Conservation (phyloP, 2,888 invertebrate species). For the Dasysyrphus tricinctus region DNA sequence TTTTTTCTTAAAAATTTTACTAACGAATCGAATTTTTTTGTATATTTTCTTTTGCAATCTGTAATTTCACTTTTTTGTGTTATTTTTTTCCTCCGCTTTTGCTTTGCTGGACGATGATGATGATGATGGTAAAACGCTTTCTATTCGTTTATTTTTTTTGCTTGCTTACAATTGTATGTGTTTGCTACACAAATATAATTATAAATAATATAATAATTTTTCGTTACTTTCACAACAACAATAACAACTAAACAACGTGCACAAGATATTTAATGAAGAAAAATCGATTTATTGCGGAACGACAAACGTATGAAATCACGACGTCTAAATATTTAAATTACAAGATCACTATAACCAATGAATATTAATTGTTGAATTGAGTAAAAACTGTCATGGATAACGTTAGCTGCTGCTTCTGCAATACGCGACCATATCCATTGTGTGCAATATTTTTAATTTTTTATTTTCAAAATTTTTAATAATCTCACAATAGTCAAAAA, state of each 20-base stretch:
- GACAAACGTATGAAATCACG: constrained; percentile 41
- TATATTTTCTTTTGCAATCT: constrained; percentile 66
- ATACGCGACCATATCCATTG: constrained; percentile 50
- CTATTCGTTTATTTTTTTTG: constrained; percentile 44
- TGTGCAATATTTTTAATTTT: constrained; percentile 50
- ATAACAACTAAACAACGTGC: constrained; percentile 46
- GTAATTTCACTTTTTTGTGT: constrained; percentile 77
- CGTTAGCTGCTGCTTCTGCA: constrained; percentile 41
- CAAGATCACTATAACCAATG: constrained; percentile 41
- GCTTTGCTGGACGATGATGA: constrained; percentile 26
- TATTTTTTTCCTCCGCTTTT: constrained; percentile 68
- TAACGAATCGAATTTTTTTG: constrained; percentile 44
- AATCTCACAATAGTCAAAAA: constrained; percentile 66
- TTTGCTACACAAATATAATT: constrained; percentile 57
- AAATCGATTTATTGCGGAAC: constrained; percentile 52
- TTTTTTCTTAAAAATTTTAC: constrained; percentile 28
- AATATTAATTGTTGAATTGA: constrained; percentile 49
- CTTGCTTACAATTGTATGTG: constrained; percentile 44
- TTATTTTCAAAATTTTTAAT: constrained; percentile 20
- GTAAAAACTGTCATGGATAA: constrained; percentile 41
- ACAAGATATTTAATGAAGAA: constrained; percentile 57
- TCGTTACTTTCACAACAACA: constrained; percentile 71
- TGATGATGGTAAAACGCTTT: constrained; percentile 58
- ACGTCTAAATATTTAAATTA: constrained; percentile 23
- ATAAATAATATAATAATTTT: constrained; percentile 51